Conservation (phyloP, 1,140 invertebrate species). For the Diorhabda elongata region DNA sequence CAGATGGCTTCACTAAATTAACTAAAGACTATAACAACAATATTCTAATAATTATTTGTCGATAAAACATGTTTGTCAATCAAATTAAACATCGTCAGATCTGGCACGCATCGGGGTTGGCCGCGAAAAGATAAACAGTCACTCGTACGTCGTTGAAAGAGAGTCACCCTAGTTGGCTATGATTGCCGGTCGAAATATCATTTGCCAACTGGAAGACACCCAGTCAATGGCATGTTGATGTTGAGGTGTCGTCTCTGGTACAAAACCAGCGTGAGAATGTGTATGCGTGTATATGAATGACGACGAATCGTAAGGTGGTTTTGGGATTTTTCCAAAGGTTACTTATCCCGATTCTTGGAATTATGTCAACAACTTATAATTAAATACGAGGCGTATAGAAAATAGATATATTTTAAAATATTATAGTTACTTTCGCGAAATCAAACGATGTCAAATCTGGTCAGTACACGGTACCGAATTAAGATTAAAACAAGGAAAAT, state of each 20-base stretch:
- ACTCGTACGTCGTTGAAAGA: not conserved
- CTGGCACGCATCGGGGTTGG: conserved; percentile 18
- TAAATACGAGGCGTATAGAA: too few species aligned
- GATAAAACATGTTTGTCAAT: too few species aligned
- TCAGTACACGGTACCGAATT: too few species aligned
- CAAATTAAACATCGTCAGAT: not conserved
- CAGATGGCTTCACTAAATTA: too few species aligned
- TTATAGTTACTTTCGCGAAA: too few species aligned
- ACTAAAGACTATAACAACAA: too few species aligned
- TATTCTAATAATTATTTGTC: too few species aligned
- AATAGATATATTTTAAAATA: too few species aligned
- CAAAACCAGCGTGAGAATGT: not conserved
- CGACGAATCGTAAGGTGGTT: conserved; percentile 14
- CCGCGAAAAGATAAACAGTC: conserved; percentile 18
- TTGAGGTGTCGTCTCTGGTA: not conserved
- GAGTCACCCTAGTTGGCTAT: conserved; percentile 21
- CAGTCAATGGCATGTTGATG: conserved; percentile 16
- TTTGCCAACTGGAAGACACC: conserved; percentile 21
- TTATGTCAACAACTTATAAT: not conserved
- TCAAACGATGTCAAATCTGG: too few species aligned
- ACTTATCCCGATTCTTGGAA: not conserved
- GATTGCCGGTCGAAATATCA: conserved; percentile 9
- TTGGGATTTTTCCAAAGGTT: conserved; percentile 21
- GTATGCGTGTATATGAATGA: conserved; percentile 5
- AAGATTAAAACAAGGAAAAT: too few species aligned